phyloP scores from a whole-genome alignment of 2,113 vertebrate genomes.

The Melanocharis versteri region DNA sequence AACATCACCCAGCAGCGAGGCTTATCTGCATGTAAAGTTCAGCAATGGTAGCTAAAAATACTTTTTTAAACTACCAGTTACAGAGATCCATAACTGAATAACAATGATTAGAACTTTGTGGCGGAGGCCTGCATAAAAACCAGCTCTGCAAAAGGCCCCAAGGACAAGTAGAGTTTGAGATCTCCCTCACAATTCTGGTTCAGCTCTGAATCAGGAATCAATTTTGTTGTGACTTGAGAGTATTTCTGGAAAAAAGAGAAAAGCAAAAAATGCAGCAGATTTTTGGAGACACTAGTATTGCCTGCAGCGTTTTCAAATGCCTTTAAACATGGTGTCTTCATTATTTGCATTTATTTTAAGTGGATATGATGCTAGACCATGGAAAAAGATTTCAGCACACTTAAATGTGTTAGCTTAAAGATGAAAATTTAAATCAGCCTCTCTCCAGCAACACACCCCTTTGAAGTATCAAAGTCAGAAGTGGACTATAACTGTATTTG shows the following conservation, averaged over 20 bases:
- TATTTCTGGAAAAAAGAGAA: not conserved
- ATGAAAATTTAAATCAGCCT: not conserved
- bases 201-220: not conserved
- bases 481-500: not conserved
- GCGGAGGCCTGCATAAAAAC: not conserved
- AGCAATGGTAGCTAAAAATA: not conserved
- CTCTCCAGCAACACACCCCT: not conserved
- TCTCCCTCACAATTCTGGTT: not conserved
- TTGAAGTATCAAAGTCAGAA: not conserved
- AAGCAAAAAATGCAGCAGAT: not conserved
- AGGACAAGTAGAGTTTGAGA: not conserved
- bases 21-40: not conserved
- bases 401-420: not conserved
- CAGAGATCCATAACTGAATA: not conserved
- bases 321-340: not conserved
- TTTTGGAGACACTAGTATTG: not conserved
- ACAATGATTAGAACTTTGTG: not conserved
- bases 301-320: not conserved
- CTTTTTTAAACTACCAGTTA: not conserved
- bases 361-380: not conserved
- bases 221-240: not conserved
- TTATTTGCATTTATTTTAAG: not conserved
- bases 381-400: not conserved
- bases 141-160: not conserved
- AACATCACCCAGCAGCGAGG: not conserved